Conservation (phyloP, 2,797 vertebrate species). For the Mastacembelus armatus region DNA sequence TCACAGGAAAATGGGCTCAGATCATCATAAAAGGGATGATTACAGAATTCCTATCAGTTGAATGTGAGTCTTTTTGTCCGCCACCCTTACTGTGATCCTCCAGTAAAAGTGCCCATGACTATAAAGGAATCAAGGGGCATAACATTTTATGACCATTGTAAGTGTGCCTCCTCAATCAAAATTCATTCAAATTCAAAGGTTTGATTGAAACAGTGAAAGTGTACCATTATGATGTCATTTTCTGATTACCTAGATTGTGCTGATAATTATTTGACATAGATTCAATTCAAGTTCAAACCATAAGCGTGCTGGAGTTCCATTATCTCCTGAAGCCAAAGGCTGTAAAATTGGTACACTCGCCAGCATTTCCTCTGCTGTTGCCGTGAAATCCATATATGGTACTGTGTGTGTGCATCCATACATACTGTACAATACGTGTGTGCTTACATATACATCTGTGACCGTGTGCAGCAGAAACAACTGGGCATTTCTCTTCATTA, state of each 20-base stretch:
- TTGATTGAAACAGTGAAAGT: conserved; percentile 77
- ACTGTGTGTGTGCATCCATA: conserved; percentile 48
- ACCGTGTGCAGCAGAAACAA: conserved; percentile 40
- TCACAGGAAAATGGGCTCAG: conserved; percentile 63
- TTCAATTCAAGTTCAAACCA: conserved; percentile 41
- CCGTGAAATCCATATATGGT: conserved; percentile 74
- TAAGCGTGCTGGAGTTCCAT: conserved; percentile 52
- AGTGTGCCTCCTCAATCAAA: conserved; percentile 79
- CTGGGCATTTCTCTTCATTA: conserved; percentile 57
- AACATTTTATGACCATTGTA: conserved; percentile 75
- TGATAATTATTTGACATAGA: conserved; percentile 76
- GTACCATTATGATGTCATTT: conserved; percentile 75
- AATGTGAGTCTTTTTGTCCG: conserved; percentile 68
- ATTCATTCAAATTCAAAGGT: conserved; percentile 74
- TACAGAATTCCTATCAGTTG: conserved; percentile 66
- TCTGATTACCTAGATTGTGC: conserved; percentile 66
- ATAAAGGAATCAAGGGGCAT: conserved; percentile 71
- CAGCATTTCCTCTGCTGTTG: conserved; percentile 62
- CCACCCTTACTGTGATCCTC: conserved; percentile 60
- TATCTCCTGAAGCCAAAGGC: conserved; percentile 58
- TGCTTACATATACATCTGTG: conserved; percentile 46
- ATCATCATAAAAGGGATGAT: conserved; percentile 77
- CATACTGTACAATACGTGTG: conserved; percentile 37
- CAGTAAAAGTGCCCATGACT: conserved; percentile 64
- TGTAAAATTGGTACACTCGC: conserved; percentile 44